Evolutionary conservation across 2,888 invertebrate genomes (phyloP).

Genomic region (Coelogynopora nodosa): DNA sequence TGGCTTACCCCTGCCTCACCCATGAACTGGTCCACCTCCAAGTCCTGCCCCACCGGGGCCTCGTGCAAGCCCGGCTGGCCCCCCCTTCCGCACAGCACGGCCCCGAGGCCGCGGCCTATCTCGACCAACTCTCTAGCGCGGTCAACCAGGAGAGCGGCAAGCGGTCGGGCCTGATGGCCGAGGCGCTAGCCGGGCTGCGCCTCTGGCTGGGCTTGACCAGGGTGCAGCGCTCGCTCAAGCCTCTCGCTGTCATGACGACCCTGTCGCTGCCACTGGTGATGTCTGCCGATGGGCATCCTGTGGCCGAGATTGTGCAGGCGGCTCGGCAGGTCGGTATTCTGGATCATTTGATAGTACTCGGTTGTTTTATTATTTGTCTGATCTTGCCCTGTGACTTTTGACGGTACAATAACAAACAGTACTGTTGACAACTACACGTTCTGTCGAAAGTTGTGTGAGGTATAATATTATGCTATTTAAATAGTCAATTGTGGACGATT

Average conservation of each 20-base stretch:
- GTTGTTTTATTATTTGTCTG: no score
- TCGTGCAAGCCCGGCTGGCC: not conserved
- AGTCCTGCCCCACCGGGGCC: not conserved
- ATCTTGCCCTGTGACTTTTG: no score
- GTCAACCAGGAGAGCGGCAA: not conserved
- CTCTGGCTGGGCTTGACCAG: not conserved
- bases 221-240: not conserved
- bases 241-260: not conserved
- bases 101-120: not conserved
- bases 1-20: not conserved
- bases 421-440: no score
- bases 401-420: no score
- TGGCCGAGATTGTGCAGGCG: not conserved
- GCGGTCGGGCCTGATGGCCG: not conserved
- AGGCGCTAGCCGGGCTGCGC: not conserved
- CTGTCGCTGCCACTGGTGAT: not conserved
- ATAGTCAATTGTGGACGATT: no score
- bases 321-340: not conserved
- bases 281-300: not conserved
- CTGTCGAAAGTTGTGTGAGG: no score
- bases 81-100: not conserved
- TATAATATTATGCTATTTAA: no score
- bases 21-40: constrained; percentile 1
- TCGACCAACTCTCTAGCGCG: not conserved
- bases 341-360: no score